phyloP scores from a whole-genome alignment of 2,113 vertebrate species.

The Cairina moschata region DNA sequence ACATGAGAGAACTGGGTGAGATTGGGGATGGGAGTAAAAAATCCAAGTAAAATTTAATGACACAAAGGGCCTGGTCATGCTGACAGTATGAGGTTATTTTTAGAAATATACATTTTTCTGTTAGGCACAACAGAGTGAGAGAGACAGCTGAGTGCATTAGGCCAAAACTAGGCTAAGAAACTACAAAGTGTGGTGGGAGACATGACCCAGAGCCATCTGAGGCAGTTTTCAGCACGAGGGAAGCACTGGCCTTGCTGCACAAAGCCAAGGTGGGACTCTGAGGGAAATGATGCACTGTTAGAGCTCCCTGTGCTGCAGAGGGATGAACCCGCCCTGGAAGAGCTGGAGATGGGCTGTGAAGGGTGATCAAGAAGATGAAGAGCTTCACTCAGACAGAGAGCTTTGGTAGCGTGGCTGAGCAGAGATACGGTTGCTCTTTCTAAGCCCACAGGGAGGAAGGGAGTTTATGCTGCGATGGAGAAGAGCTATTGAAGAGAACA shows the following conservation, averaged over 20 bases:
- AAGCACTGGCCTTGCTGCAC: no score
- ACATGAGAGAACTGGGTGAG: not conserved
- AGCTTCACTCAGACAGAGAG: not conserved
- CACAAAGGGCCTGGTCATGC: not conserved
- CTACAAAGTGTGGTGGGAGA: not conserved
- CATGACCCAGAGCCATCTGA: not conserved
- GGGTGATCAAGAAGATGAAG: conserved; percentile 1
- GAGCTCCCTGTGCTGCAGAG: not conserved
- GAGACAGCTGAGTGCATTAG: not conserved
- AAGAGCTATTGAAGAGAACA: conserved; percentile 33
- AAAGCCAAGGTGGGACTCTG: not conserved
- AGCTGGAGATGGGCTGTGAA: not conserved
- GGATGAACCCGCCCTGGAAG: not conserved
- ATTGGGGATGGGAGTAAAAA: not conserved
- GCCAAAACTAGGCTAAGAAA: not conserved
- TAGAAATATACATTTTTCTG: not conserved
- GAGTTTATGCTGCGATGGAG: not conserved
- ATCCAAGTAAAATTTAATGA: not conserved
- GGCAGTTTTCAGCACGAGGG: not conserved
- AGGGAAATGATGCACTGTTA: not conserved
- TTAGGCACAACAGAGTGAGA: not conserved
- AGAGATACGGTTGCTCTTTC: not conserved
- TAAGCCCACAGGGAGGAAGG: conserved; percentile 11
- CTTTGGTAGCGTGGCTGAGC: not conserved
- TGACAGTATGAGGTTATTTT: not conserved